Evolutionary conservation across 2,113 vertebrate genomes (phyloP).

Genomic region (Epinephelus lanceolatus): DNA sequence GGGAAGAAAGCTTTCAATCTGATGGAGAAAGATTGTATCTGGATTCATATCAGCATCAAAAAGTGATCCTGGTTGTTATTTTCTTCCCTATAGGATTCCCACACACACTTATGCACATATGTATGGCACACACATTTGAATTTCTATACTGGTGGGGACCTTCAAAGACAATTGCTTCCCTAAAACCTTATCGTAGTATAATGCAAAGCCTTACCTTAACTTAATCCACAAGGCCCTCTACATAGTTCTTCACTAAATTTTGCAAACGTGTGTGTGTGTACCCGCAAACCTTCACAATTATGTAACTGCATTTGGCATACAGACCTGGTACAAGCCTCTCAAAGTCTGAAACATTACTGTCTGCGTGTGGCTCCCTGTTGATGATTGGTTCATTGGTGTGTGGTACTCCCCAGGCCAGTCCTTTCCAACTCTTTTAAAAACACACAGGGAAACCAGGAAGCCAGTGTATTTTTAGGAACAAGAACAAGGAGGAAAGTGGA

Average conservation of each 20-base stretch:
- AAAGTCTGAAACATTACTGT: background rate
- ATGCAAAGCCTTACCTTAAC: background rate
- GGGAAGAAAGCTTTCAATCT: constrained; percentile 16
- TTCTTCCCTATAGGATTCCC: constrained; percentile 11
- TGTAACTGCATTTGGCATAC: background rate
- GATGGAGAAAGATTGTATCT: constrained; percentile 31
- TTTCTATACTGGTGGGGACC: background rate
- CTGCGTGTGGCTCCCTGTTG: background rate
- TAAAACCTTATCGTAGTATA: too few relatives aligned
- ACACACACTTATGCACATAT: background rate
- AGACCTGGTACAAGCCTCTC: background rate
- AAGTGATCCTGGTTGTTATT: constrained; percentile 16
- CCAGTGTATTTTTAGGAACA: background rate
- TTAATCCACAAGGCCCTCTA: background rate
- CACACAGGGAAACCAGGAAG: background rate
- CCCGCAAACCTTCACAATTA: background rate
- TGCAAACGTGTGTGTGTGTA: background rate
- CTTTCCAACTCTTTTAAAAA: background rate
- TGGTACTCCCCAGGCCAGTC: background rate
- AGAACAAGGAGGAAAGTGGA: background rate
- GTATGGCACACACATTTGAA: background rate
- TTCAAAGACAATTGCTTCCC: background rate
- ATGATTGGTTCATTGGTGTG: background rate
- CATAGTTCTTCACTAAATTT: background rate
- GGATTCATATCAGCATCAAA: constrained; percentile 37